Base-by-base conservation (phyloP, 2,797 vertebrate species). In the Anas capensis region DNA sequence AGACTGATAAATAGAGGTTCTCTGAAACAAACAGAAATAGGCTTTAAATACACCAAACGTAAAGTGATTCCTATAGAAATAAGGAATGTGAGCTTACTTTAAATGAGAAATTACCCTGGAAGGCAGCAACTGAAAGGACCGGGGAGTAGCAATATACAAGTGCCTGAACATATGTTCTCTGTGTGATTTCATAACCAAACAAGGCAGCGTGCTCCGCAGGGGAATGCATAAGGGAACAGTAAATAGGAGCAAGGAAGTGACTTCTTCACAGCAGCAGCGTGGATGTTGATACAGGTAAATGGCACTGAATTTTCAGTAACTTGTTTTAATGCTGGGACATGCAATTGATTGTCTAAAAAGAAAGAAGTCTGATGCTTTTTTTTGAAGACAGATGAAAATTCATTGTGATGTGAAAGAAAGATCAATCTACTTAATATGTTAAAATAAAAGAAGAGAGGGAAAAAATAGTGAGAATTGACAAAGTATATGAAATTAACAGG, bases 21-120 rank as follows among this genome's bases (percentile, higher is more conserved):
- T 46, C 12, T 68, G 65, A 73, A 86, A 92, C 11, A n/a, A 31
- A 23, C 51, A 88, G 72, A 83, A 93, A 69, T 61, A 78, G 88
- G 34, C 58, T 91, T 94, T 90, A 82, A 86, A 87, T 87, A 71
- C 18, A 80, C 27, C 34, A 68, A 89, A 80, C 31, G 24, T 46
- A 40, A 81, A 92, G 78, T 2, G 2, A 33, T 54, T 29, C 73
- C 44, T 38, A 6, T 8, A 87, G 71, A 76, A 88, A 83, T 18
- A 66, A n/a, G 31, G 56, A 73, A 7, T 5, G 46, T 69, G 58
- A 87, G 48, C n/a, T 84, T 49, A 33, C 51, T 82, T 95, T 34
- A 82, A 76, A 89, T 89, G 66, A 79, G 71, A 86, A 88, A 60
- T 73, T 48, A 27, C 34, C 36, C 46, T 65, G 70, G 27, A 84